Base-by-base conservation (phyloP, 2,113 vertebrate genomes). In the Megatriorchis doriae region DNA sequence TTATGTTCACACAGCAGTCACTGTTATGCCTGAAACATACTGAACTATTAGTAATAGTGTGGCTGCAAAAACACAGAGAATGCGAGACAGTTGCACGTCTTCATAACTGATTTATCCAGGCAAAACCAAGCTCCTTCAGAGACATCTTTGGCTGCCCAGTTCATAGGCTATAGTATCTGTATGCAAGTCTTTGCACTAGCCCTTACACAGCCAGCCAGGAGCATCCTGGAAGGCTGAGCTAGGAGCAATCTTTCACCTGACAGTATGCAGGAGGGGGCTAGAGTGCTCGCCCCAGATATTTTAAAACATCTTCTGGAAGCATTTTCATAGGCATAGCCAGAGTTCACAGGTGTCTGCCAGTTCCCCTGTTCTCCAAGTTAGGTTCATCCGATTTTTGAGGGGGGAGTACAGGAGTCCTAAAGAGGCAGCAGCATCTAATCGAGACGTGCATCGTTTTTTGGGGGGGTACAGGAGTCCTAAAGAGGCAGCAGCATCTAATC, bases 141-240 rank as follows among this genome's bases (percentile, higher is more conserved):
- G 20, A 23, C 25, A 5, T 7, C 27, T 62, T 7, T 16, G 21
- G 26, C 73, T 26, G 27, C 34, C 40, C 17, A 10, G 7, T 4
- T 38, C n/a, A n/a, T 0, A 32, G 47, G 16, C 58, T 42, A 3
- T 0, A 31, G 31, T 5, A 27, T 3, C 42, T 15, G 21, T 21
- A 53, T 1, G 3, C 25, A 8, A 29, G 27, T 26, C 56, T 32
- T 6, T 29, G 43, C 21, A 2, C 27, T 7, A 43, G 32, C 29
- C 50, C 32, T 58, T 48, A 34, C 45, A 31, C 19, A 17, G 14
- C 14, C 19, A 17, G 14, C 14, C 9, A 32, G 42, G 32, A 50
- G 43, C 56, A 40, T n/a, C 22, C 66, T 55, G 20, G 13, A 72
- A 81, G 52, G 3, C 81, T n/a, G 23, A 58, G 22, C 32, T 9